A percentile compares a stretch with the other conserved stretches of the same genome.
phyloP scores from a whole-genome alignment of 2,797 vertebrate species.

The Orestias chungarensis region DNA sequence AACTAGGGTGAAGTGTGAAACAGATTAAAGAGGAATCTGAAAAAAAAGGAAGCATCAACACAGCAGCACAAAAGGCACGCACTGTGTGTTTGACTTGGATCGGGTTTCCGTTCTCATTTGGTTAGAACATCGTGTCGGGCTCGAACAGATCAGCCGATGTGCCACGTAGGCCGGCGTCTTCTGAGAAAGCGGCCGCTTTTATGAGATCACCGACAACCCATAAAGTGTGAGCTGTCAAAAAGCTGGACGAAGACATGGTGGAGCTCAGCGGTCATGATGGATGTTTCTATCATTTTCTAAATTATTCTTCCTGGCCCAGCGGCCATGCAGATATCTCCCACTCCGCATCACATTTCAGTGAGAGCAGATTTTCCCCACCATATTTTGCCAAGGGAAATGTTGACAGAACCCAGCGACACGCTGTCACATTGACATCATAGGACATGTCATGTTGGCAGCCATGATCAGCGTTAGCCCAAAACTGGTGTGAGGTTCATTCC shows the following conservation, averaged over 20 bases:
- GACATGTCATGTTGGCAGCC: conserved; percentile 53
- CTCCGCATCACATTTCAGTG: conserved; percentile 56
- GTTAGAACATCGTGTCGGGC: conserved; percentile 46
- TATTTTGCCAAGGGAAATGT: conserved; percentile 62
- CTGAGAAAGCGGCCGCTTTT: conserved; percentile 38
- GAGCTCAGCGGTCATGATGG: conserved; percentile 56
- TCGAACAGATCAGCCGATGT: conserved; percentile 49
- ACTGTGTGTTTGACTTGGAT: conserved; percentile 51
- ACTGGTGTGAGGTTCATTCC: conserved; percentile 28
- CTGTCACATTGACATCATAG: conserved; percentile 69
- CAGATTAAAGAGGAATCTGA: conserved; percentile 28
- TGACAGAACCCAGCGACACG: conserved; percentile 56
- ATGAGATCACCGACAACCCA: conserved; percentile 64
- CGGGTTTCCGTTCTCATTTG: conserved; percentile 46
- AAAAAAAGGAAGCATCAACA: conserved; percentile 33
- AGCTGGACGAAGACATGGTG: conserved; percentile 45
- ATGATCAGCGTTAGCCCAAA: conserved; percentile 29
- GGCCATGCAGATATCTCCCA: conserved; percentile 32
- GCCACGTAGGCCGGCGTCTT: conserved; percentile 40
- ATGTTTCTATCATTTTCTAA: conserved; percentile 60
- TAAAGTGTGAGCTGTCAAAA: conserved; percentile 63
- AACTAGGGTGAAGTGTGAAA: conserved; percentile 33
- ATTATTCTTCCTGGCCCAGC: conserved; percentile 52
- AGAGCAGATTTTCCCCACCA: conserved; percentile 65
- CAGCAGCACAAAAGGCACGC: conserved; percentile 18